Base-by-base conservation (phyloP, 1,140 invertebrate species). In the Nixonia krombeini region DNA sequence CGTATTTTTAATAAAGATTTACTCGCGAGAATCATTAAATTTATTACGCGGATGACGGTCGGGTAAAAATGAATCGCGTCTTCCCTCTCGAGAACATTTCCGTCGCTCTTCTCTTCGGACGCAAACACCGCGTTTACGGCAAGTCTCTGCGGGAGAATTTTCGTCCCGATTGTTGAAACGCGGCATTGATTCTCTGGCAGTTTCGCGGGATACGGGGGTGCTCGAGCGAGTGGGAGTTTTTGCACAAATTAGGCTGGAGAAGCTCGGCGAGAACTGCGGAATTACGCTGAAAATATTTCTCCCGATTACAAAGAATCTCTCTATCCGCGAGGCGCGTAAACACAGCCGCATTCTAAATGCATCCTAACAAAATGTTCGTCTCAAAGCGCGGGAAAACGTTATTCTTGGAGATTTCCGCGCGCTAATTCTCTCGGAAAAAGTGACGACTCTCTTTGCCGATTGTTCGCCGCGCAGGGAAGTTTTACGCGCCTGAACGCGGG, bases 361-460 rank as follows among this genome's bases (percentile, higher is more conserved):
- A 51, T 63, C 37, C 50, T 25, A 56, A 51, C 62, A 45, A 63
- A 71, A 71, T 66, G 68, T 71, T 66, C 65, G 63, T 66, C 58
- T 63, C 57, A 61, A 70, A 65, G 68, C 61, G 61, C 61, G 65
- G 61, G 58, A 65, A 70, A 70, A 70, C 61, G 56, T 64, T 31
- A 31, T 31, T 64, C 46, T 25, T 51, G 21, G 67, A 70, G 53
- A 70, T 70, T 65, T 70, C 44, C 68, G 29, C 57, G 50, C 61
- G 66, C 57, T 70, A 65, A 65, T 65, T 70, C 40, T 65, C 52
- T 58, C 50, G 16, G 44, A 65, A 70, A 65, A 70, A 61, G 57
- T 57, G 56, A 65, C 50, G 65, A 70, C 62, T 70, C 61, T 65
- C 68, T 70, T 70, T 70, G 68, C 65, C 56, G 68, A 70, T 70